These are phyloP conservation scores for Prionailurus bengalensis DNA, from an alignment of 2,113 vertebrate species.

Conservation along the genomic window DNA sequence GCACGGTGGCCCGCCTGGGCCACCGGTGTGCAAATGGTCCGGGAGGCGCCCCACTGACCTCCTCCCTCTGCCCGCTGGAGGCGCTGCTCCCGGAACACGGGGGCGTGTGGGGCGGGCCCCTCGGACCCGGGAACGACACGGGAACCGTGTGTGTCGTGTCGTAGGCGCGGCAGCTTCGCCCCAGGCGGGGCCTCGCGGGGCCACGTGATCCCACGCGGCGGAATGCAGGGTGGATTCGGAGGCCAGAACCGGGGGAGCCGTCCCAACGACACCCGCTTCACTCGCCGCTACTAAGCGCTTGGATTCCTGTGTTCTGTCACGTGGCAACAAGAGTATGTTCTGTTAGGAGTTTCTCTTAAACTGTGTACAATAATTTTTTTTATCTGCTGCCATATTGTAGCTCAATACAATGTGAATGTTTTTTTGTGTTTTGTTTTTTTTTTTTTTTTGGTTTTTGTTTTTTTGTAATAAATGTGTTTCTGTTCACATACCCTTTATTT, in stretches of 20 bases:
- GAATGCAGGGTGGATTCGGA: constrained; percentile 93
- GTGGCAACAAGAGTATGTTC: constrained; percentile 76
- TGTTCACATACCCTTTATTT: constrained; percentile 80
- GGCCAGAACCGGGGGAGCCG: constrained; percentile 89
- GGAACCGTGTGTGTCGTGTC: constrained; percentile 54
- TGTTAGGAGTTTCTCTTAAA: constrained; percentile 82
- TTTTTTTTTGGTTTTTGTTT: background rate
- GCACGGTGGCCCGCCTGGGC: background rate
- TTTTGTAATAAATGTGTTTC: constrained; percentile 90
- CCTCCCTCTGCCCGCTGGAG: background rate
- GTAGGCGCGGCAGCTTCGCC: constrained; percentile 93
- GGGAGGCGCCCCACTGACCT: background rate
- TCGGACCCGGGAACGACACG: background rate
- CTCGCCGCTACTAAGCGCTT: constrained; percentile 88
- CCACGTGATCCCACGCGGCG: constrained; percentile 92
- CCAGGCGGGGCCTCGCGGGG: constrained; percentile 93
- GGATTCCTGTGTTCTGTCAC: constrained; percentile 76
- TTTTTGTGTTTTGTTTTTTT: constrained; percentile 57
- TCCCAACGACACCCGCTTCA: constrained; percentile 89
- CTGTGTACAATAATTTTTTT: constrained; percentile 86
- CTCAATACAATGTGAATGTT: constrained; percentile 88
- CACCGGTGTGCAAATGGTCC: no score
- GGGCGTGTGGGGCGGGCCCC: accelerated
- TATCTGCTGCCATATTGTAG: constrained; percentile 89
- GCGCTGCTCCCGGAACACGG: background rate